Evolutionary conservation across 2,888 invertebrate genomes (phyloP).

Genomic region (Cyclophora punctaria): DNA sequence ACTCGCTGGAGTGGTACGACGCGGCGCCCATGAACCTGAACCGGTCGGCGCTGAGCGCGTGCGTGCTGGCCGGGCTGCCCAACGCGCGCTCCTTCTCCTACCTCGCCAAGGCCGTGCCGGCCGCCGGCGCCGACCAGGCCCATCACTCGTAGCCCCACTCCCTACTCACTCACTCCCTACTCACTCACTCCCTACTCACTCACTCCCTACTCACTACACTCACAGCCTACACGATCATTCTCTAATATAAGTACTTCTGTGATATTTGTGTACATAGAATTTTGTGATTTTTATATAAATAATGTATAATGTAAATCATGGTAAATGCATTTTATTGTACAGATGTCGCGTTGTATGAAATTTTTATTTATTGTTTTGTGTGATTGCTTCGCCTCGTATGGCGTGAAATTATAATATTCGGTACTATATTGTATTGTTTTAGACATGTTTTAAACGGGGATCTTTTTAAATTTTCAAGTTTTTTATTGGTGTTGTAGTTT

Average conservation of each 20-base stretch:
- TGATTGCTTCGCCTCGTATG: conserved; percentile 15
- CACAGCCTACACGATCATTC: background rate
- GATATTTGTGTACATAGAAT: conserved; percentile 60
- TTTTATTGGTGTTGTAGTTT: conserved; percentile 45
- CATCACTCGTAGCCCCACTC: conserved; percentile 36
- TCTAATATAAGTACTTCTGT: conserved; percentile 37
- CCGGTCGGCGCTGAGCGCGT: conserved; percentile 86
- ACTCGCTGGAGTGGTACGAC: conserved; percentile 78
- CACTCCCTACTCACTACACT: conserved; percentile 5
- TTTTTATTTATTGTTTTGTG: conserved; percentile 46
- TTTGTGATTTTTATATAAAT: conserved; percentile 51
- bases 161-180: no score
- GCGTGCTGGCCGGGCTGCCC: conserved; percentile 82
- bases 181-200: conserved; percentile 10
- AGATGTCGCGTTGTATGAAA: conserved; percentile 35
- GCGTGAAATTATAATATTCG: conserved; percentile 11
- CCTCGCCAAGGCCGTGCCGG: conserved; percentile 63
- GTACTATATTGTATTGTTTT: conserved; percentile 30
- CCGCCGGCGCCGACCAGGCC: conserved; percentile 64
- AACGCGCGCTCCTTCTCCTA: conserved; percentile 81
- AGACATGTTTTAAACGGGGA: conserved; percentile 43
- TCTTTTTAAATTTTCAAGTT: conserved; percentile 59
- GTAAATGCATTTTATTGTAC: conserved; percentile 43
- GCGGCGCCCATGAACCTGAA: conserved; percentile 87
- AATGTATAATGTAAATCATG: conserved; percentile 48